Base-by-base conservation (phyloP, 1,140 invertebrate species). In the Trichonephila inaurata region DNA sequence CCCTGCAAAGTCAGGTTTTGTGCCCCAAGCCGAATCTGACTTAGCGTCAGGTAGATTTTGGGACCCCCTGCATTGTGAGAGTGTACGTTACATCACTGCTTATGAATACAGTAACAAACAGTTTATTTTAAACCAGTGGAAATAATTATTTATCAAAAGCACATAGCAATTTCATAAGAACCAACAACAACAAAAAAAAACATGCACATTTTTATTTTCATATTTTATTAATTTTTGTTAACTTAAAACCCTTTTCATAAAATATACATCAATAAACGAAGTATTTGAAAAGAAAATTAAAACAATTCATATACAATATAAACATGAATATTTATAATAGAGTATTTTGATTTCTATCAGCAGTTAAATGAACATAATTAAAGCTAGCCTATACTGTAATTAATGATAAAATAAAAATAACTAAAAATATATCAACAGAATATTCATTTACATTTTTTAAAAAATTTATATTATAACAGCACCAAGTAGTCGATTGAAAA, bases 341-440 rank as follows among this genome's bases (percentile, higher is more conserved):
- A 40, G 33, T 77, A 77, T 77, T 77, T 77, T 77, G 72, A 77
- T 77, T 77, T 77, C 18, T 40, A 77, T 18, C 5, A 40, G 72
- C 72, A 77, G 10, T 77, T 77, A 18, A 40, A 77, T 33, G 28
- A 40, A 77, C 18, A 77, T 28, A 77, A 77, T 77, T 18, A 77
- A 77, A 77, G 72, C 33, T 77, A 77, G 33, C 18, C 72, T 77
- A 77, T 51, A 60, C 1, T 28, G 60, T 61, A 24, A 85, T 28
- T 60, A 85, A 85, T 24, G 44, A 60, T 60, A 85, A 85, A 24
- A 61, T 58, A 85, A 60, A 85, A 85, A 60, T 28, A 28, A 24
- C 28, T 58, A 85, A 60, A 85, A 60, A 77, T 60, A 85, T n/a
- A 60, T 85, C 51, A 85, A 85, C 83, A 85, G 61, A 81, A 60